Evolutionary conservation across 2,888 invertebrate genomes (phyloP), one percentile per base, ranked within the genome.

Genomic region (Cheilosia impressa): DNA sequence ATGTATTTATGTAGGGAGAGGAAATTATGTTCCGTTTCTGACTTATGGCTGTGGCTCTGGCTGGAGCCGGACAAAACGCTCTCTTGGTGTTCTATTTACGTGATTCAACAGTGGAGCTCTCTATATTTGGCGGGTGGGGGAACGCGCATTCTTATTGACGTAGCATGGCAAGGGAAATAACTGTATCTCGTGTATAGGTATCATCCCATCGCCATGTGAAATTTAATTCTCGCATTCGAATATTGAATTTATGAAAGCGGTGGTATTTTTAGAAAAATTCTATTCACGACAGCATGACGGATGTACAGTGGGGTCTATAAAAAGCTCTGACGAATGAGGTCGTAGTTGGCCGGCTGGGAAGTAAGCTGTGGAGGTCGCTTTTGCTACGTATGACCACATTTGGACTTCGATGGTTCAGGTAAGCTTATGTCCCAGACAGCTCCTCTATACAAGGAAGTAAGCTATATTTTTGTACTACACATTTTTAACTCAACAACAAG

Each of bases 211-310:
- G 52, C 60, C 41, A 41, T 41, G 50, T 78, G 73, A 73, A 78
- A 78, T 63, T 63, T 72, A 47, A 57, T 52, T 73, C 55, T 38
- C 68, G 52, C 65, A 66, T 72, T 60, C 65, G 43, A 79, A 80
- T 80, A 75, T 27, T 27, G 27, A 27, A 84, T 84, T 84, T 71
- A 80, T 75, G 65, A 76, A 84, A 65, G 58, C 71, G 71, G 79
- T 71, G 68, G 78, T 78, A 83, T 83, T 78, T 78, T 83, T 83
- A 83, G 78, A 83, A 78, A 43, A 78, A 83, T 78, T 38, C 13
- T 83, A 78, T 83, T 73, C 78, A 68, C 50, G 57, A 63, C 52
- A 22, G 68, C 62, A 78, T 72, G 78, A 68, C 73, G 83, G 63
- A 52, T 31, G 19, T 3, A 47, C 17, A 47, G 17, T 62, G 68